Evolutionary conservation across 2,888 invertebrate species (phyloP), one percentile per base, ranked within the genome.

Genomic region (Cyrtodaria siliqua): DNA sequence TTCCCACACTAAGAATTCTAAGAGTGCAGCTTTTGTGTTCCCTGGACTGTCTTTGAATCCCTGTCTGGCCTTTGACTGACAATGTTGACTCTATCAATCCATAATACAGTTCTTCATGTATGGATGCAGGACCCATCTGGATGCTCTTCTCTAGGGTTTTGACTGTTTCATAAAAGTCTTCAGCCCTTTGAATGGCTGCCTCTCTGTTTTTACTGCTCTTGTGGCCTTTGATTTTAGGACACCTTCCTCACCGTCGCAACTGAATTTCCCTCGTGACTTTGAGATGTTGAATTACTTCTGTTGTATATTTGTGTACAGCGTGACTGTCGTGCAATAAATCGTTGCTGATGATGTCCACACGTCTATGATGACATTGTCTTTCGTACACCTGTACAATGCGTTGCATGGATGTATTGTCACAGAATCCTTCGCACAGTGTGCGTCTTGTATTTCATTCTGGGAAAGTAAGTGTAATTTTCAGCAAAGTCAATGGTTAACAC

Each of bases 371-470:
- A 57, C 56, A 6, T 50, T 20, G 56, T 50, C 50, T 6, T 26
- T 42, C 20, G 69, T 57, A 42, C 79, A 79, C 42, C 59, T 57
- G 24, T 79, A 79, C 0, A 50, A 12, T 9, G 29, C 12, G 1
- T 69, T 60, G 23, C 52, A 52, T 18, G 70, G 76, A n/a, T 79
- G 79, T 4, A 79, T 69, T 33, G 74, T 79, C 3, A 79, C 73
- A 42, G 66, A 64, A 16, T 79, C 72, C 27, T 75, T 63, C 9
- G 72, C 33, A 72, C 79, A 79, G 59, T 79, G 79, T 20, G 79
- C 79, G 8, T 55, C 67, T 26, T 79, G 79, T 16, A 79, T 61
- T 40, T 79, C 75, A 61, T 76, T 64, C 64, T 79, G 75, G 23
- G 20, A 57, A 60, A 63, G 50, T 71, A 79, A 14, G 67, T 49